Evolutionary conservation across 2,113 vertebrate species (phyloP).

Genomic region (Sturnira hondurensis): DNA sequence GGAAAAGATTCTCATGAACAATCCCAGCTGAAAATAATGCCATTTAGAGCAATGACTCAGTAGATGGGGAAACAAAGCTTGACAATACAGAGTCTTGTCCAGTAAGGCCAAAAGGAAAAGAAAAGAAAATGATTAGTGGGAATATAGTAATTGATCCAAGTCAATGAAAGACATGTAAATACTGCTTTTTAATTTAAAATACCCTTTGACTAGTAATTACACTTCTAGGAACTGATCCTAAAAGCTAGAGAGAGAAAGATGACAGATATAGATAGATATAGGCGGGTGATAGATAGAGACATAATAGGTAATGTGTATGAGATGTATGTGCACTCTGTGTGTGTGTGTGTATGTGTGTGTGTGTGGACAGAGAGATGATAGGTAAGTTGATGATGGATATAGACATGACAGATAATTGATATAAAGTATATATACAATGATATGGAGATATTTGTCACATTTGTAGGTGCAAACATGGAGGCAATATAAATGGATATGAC

Average conservation of each 20-base stretch:
- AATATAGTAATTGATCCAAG: not conserved
- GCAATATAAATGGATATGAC: not conserved
- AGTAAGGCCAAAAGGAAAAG: not conserved
- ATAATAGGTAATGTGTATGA: too few relatives aligned
- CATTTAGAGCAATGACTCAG: not conserved
- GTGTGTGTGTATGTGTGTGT: not conserved
- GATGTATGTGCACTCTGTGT: not conserved
- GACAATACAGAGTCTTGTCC: not conserved
- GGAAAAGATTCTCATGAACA: not conserved
- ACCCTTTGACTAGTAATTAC: not conserved
- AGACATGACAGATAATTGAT: not conserved
- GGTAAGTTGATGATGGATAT: too few relatives aligned
- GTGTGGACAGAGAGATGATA: not conserved
- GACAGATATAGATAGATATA: not conserved
- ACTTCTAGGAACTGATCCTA: not conserved
- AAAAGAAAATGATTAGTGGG: not conserved
- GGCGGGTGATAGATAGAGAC: not conserved
- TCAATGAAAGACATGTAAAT: not conserved
- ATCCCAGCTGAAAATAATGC: not conserved
- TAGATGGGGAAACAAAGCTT: not conserved
- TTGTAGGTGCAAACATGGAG: not conserved
- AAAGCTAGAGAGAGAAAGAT: not conserved
- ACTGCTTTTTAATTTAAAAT: slow-evolving; percentile 2
- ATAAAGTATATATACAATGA: not conserved
- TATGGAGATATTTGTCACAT: not conserved